Conservation (phyloP, 1,140 invertebrate species). For the Bombus superbus region DNA sequence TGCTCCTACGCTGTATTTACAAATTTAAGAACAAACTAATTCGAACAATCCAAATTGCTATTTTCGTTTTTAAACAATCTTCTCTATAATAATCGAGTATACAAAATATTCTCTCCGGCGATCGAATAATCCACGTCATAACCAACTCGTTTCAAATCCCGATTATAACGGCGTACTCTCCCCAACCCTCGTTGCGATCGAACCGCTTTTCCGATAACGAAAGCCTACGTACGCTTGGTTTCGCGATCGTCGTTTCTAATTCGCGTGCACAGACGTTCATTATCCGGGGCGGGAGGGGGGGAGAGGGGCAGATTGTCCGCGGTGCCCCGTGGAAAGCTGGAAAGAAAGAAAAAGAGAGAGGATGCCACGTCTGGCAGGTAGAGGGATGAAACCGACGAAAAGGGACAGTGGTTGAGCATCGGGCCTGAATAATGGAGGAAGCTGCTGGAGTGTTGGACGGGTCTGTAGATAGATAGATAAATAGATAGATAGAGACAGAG, state of each 20-base stretch:
- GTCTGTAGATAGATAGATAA: neutral
- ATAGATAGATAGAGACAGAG: neutral
- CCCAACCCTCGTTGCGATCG: neutral
- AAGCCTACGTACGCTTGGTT: too few species aligned
- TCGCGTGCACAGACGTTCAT: conserved; percentile 28
- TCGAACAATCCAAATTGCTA: too few species aligned
- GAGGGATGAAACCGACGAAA: conserved; percentile 58
- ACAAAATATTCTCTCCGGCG: neutral
- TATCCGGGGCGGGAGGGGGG: neutral
- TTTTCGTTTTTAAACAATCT: too few species aligned
- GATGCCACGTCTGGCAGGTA: neutral
- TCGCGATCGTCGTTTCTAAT: neutral
- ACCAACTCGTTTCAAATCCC: neutral
- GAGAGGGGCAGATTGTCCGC: neutral
- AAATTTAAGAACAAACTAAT: too few species aligned
- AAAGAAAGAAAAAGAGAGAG: conserved; percentile 4
- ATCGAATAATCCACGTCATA: neutral
- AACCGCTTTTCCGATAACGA: neutral
- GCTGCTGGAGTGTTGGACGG: conserved; percentile 42
- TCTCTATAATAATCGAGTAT: too few species aligned
- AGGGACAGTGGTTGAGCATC: conserved; percentile 78
- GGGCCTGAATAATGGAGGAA: conserved; percentile 78
- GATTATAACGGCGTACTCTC: too few species aligned
- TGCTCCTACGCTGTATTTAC: too few species aligned
- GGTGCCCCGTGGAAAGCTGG: neutral